A percentile compares a stretch with the other conserved stretches of the same genome.
These are phyloP conservation scores for Pristionchus arcanus DNA, from an alignment of 2,888 invertebrate species.

Conservation along the genomic window DNA sequence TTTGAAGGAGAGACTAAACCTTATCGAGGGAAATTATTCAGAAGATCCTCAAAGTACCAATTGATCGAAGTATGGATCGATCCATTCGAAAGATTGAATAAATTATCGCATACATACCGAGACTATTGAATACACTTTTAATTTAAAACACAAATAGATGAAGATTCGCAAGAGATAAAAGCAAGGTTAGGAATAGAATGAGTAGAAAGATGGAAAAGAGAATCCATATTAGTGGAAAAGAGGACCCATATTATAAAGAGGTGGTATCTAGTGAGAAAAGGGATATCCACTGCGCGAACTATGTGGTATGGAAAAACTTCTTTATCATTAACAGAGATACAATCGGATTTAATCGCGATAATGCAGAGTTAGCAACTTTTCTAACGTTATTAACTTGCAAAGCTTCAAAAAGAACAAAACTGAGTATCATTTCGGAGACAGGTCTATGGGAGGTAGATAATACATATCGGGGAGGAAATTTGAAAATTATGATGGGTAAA, in stretches of 20 bases:
- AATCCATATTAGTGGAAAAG: too few species aligned
- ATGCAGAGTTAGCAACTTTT: slow-evolving; percentile 3
- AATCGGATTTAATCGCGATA: not conserved
- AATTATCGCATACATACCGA: not conserved
- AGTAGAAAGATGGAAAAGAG: too few species aligned
- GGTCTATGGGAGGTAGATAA: slow-evolving; percentile 19
- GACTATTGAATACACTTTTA: too few species aligned
- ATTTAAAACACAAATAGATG: too few species aligned
- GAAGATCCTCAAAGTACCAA: not conserved
- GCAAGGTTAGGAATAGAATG: too few species aligned
- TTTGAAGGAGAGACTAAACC: not conserved
- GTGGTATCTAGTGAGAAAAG: too few species aligned
- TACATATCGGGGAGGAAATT: not conserved
- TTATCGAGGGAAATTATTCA: not conserved
- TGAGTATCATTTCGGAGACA: slow-evolving; percentile 20
- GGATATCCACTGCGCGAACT: not conserved
- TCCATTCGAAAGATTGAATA: not conserved
- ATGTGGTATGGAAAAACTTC: not conserved
- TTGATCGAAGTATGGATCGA: not conserved
- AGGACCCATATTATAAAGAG: too few species aligned
- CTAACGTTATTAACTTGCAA: slow-evolving; percentile 1
- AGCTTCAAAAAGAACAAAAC: not conserved
- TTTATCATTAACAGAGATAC: not conserved
- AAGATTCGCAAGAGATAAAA: too few species aligned
- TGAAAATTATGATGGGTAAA: not conserved